These are phyloP conservation scores for Lithophane semibrunnea DNA, from an alignment of 2,888 invertebrate species.

Conservation along the genomic window DNA sequence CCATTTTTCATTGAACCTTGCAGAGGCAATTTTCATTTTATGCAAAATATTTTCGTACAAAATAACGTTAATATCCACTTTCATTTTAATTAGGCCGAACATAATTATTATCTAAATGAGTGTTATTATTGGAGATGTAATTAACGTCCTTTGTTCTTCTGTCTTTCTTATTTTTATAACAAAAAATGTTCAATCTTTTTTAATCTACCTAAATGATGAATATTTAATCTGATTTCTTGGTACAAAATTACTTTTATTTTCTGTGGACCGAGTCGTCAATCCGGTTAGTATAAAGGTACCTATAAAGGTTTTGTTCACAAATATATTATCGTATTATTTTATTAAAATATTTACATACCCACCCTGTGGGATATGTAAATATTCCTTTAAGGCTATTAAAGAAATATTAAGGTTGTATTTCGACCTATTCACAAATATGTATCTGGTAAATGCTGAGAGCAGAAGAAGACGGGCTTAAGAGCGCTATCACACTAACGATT, in stretches of 20 bases:
- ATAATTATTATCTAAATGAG: conserved; percentile 59
- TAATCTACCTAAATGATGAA: conserved; percentile 53
- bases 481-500: too few species aligned
- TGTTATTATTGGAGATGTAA: conserved; percentile 59
- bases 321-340: neutral
- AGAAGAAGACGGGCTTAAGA: neutral
- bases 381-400: neutral
- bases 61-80: conserved; percentile 55
- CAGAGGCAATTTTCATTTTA: conserved; percentile 8
- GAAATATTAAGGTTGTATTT: neutral
- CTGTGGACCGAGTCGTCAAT: neutral
- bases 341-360: too few species aligned
- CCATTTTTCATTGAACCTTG: neutral
- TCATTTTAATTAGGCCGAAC: conserved; percentile 62
- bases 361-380: neutral
- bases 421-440: neutral
- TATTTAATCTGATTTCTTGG: conserved; percentile 56
- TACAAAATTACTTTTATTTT: conserved; percentile 48
- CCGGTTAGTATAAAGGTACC: neutral
- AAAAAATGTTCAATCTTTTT: conserved; percentile 48
- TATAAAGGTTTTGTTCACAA: conserved; percentile 7
- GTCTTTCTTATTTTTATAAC: conserved; percentile 40
- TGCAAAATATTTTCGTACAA: conserved; percentile 37
- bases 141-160: conserved; percentile 61
- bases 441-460: neutral